Conservation (phyloP, 2,797 vertebrate genomes). For the Pangasius krempfi region DNA sequence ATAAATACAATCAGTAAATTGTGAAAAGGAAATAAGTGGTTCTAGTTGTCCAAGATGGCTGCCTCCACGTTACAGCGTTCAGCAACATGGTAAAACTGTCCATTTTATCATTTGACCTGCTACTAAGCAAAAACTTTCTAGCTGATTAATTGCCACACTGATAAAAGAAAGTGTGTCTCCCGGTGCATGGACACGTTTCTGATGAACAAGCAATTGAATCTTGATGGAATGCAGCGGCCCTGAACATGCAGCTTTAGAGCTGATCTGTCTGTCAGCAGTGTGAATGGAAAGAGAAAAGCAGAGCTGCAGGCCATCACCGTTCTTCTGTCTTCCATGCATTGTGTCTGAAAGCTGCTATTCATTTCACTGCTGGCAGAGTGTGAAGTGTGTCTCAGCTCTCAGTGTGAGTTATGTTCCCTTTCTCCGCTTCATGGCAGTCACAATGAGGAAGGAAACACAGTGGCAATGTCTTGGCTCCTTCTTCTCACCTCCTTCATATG, state of each 20-base stretch:
- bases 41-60: not conserved
- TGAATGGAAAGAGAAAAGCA: conserved; percentile 47
- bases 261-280: conserved; percentile 39
- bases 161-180: not conserved
- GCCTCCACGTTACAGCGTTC: not conserved
- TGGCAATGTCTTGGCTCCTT: not conserved
- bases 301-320: conserved; percentile 18
- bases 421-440: not conserved
- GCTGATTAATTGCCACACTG: not conserved
- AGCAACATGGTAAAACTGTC: not conserved
- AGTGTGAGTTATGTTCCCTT: conserved; percentile 29
- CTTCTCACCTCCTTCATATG: not conserved
- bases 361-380: conserved; percentile 22
- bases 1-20: not conserved
- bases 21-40: not conserved
- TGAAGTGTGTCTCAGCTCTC: conserved; percentile 18
- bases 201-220: conserved; percentile 25
- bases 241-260: conserved; percentile 49
- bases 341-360: conserved; percentile 43
- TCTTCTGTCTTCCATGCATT: conserved; percentile 37
- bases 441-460: not conserved
- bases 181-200: not conserved
- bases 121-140: not conserved
- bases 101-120: not conserved
- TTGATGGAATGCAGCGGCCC: conserved; percentile 27